A percentile compares a stretch with the other conserved stretches of the same genome.
Evolutionary conservation across 2,888 invertebrate genomes (phyloP).

Genomic region (Scelioninae gen. 2): DNA sequence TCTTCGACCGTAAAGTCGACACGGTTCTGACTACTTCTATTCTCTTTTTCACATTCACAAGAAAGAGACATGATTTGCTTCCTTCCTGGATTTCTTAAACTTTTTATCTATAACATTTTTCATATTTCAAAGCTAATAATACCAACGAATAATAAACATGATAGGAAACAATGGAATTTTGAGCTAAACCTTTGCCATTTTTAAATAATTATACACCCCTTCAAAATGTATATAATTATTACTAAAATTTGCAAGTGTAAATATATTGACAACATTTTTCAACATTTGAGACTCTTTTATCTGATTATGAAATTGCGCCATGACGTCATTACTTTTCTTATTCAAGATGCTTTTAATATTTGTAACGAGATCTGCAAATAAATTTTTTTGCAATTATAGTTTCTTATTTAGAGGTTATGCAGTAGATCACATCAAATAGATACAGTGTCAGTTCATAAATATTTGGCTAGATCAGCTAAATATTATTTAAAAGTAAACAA

Average conservation of each 20-base stretch:
- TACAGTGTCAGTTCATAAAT: background rate
- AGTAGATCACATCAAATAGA: no score
- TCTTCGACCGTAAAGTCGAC: background rate
- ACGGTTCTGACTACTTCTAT: background rate
- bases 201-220: slow-evolving; percentile 8
- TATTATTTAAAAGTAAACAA: no score
- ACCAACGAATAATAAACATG: background rate
- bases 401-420: no score
- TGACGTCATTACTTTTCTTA: slow-evolving; percentile 1
- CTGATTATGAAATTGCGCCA: background rate
- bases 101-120: background rate
- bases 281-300: slow-evolving; percentile 2
- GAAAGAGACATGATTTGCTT: background rate
- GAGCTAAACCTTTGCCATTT: slow-evolving; percentile 4
- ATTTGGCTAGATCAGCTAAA: no score
- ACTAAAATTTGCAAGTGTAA: slow-evolving; percentile 7
- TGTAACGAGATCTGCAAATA: slow-evolving; percentile 4
- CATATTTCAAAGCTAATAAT: no score
- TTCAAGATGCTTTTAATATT: slow-evolving; percentile 15
- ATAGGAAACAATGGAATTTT: no score
- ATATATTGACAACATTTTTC: slow-evolving; percentile 13
- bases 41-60: background rate
- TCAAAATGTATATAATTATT: slow-evolving; percentile 6
- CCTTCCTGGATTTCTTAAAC: background rate
- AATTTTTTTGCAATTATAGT: no score